Base-by-base conservation (phyloP, 2,888 invertebrate species). In the Brachypterus glaber region DNA sequence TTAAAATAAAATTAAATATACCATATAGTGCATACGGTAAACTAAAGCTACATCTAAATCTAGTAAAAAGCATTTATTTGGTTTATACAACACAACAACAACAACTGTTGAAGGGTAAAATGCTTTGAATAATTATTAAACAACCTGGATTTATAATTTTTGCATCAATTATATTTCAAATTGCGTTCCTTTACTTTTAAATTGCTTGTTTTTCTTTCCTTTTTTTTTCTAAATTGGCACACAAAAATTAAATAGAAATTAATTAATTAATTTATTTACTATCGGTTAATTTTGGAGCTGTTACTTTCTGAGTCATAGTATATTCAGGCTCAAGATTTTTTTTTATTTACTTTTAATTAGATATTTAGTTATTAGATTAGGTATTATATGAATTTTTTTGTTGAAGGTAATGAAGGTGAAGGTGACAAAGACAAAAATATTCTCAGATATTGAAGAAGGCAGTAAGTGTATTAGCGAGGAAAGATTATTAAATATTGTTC, bases 351-450 rank as follows among this genome's bases (percentile, higher is more conserved):
- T 21, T 21, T 21, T 21, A 21, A 21, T 9, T 21, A 9, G 21
- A 21, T 5, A 21, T 21, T 21, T 21, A 21, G 21, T 21, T 21
- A 21, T 21, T 21, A 21, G 21, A 21, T 5, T 21, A 21, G 21
- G 5, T 21, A 21, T 21, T 21, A 21, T 37, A 41, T 41, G 37
- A 18, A 37, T 18, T 5, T 11, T 14, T 13, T 37, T 14, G 11
- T 40, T 14, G 32, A 37, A 12, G 40, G 37, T 17, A 32, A 37
- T 8, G 37, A 32, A 17, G 40, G 40, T 8, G 33, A 21, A 7
- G n/a, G 21, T 7, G 7, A 21, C 21, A 21, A 21, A 21, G 9
- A 21, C 21, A 21, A 21, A 9, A 21, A 21, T 21, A 21, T 5
- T 21, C 21, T 21, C 21, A 21, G 21, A 21, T 21, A 21, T 21